Base-by-base conservation (phyloP, 1,140 invertebrate genomes). In the Linepithema humile region DNA sequence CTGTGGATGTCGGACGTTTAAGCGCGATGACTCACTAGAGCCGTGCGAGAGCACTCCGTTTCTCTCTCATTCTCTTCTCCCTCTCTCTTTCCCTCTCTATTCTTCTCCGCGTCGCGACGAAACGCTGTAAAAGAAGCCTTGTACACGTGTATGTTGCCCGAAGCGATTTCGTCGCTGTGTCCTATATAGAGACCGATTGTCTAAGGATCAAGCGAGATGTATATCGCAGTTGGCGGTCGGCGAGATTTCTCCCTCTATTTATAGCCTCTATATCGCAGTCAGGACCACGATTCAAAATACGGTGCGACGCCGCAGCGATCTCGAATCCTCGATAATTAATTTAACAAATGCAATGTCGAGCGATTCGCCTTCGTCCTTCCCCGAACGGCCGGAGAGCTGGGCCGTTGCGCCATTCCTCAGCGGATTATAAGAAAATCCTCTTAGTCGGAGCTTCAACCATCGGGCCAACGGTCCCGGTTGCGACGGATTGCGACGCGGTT, bases 21-120 rank as follows among this genome's bases (percentile, higher is more conserved):
- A 57, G 26, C 10, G 40, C 29, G 60, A 85, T 85, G 85, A 85
- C 55, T 77, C 59, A 84, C n/a, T 50, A 45, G 35, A 69, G 32
- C 7, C n/a, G 32, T n/a, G 26, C 48, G 62, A 69, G 32, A 40
- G 45, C 48, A 26, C 15, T 32, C 75, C 9, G 6, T 7, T 2
- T n/a, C 9, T 57, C 9, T 23, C 35, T 29, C 23, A 26, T 3
- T 57, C 15, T 26, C 20, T 32, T 35, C 32, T 12, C n/a, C 12
- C 2, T 23, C 29, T n/a, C n/a, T 55, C 23, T 20, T 55, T 20
- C n/a, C n/a, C n/a, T 26, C 53, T 20, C 53, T n/a, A 55, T 20
- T 55, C 53, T 53, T 38, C 53, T 75, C 55, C 23, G 45, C 48
- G 17, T 78, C 74, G 15, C 15, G 17, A 40, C 43, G 35, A 26